phyloP scores from a whole-genome alignment of 1,140 invertebrate genomes.

The Halesus radiatus region DNA sequence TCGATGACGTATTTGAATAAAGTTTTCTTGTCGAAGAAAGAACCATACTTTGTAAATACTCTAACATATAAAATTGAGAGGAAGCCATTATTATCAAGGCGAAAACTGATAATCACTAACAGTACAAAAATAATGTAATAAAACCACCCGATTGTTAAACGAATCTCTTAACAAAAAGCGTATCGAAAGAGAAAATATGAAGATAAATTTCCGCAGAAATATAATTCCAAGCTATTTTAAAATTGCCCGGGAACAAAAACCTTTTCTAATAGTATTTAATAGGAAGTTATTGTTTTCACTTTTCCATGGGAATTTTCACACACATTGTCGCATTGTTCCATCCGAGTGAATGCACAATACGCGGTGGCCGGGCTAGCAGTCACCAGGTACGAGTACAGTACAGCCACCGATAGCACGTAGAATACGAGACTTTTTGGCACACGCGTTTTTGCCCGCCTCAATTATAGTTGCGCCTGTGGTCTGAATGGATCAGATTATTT shows the following conservation, averaged over 20 bases:
- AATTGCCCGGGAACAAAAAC: neutral
- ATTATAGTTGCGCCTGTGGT: neutral
- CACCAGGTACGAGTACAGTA: no score
- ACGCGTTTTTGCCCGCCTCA: neutral
- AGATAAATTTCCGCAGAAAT: conserved; percentile 1
- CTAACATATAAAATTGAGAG: no score
- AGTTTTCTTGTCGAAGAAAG: no score
- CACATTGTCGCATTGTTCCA: conserved; percentile 12
- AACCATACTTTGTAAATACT: no score
- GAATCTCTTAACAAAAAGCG: conserved; percentile 11
- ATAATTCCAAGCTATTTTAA: neutral
- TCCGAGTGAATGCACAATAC: conserved; percentile 6
- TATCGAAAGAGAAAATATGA: conserved; percentile 22
- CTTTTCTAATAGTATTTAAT: conserved; percentile 15
- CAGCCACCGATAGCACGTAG: neutral
- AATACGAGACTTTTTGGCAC: neutral
- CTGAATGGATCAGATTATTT: conserved; percentile 6
- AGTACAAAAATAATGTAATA: no score
- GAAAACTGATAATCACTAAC: no score
- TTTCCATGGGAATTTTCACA: conserved; percentile 36
- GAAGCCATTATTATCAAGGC: no score
- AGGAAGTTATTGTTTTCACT: conserved; percentile 38
- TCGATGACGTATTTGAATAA: no score
- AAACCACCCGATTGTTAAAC: neutral
- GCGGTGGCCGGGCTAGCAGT: neutral